Conservation (phyloP, 2,113 vertebrate genomes). For the Phoenicopterus ruber region DNA sequence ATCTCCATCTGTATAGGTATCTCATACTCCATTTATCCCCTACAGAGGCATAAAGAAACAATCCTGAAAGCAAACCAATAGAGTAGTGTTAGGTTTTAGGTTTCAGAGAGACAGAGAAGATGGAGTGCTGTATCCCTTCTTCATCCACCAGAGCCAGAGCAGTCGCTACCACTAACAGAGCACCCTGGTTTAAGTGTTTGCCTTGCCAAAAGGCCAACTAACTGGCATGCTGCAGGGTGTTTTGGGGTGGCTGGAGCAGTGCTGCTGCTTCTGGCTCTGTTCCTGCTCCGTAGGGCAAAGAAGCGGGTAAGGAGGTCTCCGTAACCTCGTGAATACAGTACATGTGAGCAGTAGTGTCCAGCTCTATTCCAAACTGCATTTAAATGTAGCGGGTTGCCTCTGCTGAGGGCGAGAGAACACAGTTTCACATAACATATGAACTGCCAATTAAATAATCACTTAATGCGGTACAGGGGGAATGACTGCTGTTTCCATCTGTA, state of each 20-base stretch:
- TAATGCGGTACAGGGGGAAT: not conserved
- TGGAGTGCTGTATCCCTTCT: not conserved
- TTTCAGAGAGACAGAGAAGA: not conserved
- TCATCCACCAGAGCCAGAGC: not conserved
- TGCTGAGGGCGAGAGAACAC: not conserved
- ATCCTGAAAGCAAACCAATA: not conserved
- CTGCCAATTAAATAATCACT: not conserved
- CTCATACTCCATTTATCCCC: not conserved
- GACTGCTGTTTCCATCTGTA: not conserved
- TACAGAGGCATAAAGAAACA: not conserved
- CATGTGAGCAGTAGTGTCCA: accelerated
- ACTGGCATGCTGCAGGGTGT: not conserved
- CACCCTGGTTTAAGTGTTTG: not conserved
- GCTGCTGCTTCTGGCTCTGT: not conserved
- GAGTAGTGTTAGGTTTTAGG: not conserved
- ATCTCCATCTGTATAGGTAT: not conserved
- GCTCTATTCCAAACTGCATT: not conserved
- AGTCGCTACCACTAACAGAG: not conserved
- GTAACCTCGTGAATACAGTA: not conserved
- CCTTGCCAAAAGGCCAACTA: not conserved
- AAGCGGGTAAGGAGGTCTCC: not conserved
- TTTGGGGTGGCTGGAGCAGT: not conserved
- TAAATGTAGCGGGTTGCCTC: not conserved
- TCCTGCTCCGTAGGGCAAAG: not conserved
- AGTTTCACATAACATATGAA: not conserved